A percentile compares a stretch with the other conserved stretches of the same genome.
phyloP scores from a whole-genome alignment of 1,140 invertebrate genomes.

The Sycobia sp. region DNA sequence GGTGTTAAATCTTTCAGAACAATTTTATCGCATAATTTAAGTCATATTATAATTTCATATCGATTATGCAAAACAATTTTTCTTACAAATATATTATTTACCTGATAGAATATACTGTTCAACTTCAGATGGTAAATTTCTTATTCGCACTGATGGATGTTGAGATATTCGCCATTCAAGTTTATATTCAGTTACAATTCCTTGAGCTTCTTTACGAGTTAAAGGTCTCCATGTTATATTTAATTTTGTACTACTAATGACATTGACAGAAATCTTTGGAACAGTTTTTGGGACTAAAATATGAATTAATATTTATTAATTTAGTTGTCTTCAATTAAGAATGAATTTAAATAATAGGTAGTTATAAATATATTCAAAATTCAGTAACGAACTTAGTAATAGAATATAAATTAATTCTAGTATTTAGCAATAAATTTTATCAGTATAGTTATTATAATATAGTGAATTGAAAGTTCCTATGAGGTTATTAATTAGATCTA shows the following conservation, averaged over 20 bases:
- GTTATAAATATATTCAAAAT: not conserved
- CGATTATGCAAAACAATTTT: not conserved
- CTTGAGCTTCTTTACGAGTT: slow-evolving; percentile 64
- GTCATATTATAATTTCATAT: not conserved
- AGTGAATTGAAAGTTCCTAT: not conserved
- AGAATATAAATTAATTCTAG: not conserved
- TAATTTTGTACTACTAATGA: slow-evolving; percentile 63
- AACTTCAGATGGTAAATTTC: slow-evolving; percentile 54
- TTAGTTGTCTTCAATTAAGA: too few relatives aligned
- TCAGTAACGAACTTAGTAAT: not conserved
- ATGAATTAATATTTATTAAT: too few relatives aligned
- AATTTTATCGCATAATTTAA: not conserved
- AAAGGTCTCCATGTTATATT: slow-evolving; percentile 68
- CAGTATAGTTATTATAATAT: too few relatives aligned
- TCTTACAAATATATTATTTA: slow-evolving; percentile 40
- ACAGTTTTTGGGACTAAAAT: slow-evolving; percentile 65
- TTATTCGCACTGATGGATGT: slow-evolving; percentile 58
- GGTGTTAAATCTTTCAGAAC: slow-evolving; percentile 59
- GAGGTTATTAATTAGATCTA: slow-evolving; percentile 13
- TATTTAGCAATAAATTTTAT: too few relatives aligned
- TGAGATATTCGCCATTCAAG: slow-evolving; percentile 67
- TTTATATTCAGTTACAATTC: slow-evolving; percentile 66
- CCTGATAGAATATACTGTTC: slow-evolving; percentile 63
- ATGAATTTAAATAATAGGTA: too few relatives aligned
- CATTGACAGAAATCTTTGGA: slow-evolving; percentile 63